Evolutionary conservation across 2,888 invertebrate genomes (phyloP).

Genomic region (Gortyna flavago): DNA sequence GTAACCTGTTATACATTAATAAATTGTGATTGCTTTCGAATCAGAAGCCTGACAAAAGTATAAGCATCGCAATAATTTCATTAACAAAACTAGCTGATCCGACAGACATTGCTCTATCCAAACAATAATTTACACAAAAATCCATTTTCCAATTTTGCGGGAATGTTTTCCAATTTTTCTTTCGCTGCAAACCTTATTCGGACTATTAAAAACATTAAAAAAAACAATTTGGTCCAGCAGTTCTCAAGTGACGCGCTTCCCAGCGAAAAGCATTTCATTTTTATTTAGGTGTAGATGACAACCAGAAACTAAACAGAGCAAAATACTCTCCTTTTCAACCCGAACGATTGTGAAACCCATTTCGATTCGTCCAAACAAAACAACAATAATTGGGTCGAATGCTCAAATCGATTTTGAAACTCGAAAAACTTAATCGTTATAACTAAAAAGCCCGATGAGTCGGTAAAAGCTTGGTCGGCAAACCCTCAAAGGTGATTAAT

Average conservation of each 20-base stretch:
- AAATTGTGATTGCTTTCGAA: background rate
- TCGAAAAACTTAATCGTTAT: constrained; percentile 64
- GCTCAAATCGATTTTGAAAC: constrained; percentile 55
- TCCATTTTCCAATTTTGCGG: too few species aligned
- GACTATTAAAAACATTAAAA: too few species aligned
- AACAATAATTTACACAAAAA: too few species aligned
- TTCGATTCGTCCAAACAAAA: constrained; percentile 49
- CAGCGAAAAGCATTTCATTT: too few species aligned
- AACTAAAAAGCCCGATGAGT: constrained; percentile 49
- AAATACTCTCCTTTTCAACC: constrained; percentile 25
- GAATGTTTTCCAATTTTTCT: too few species aligned
- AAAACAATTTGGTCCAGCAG: too few species aligned
- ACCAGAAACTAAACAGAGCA: constrained; percentile 5
- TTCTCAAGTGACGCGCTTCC: too few species aligned
- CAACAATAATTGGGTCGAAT: constrained; percentile 55
- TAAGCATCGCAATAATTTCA: too few species aligned
- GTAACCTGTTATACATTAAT: background rate
- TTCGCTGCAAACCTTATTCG: too few species aligned
- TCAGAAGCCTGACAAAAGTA: background rate
- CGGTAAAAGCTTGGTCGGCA: constrained; percentile 58
- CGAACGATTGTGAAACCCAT: constrained; percentile 35
- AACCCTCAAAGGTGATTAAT: constrained; percentile 71
- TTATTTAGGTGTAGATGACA: too few species aligned
- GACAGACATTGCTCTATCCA: too few species aligned
- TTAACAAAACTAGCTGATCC: too few species aligned